Percentiles rank a stretch among this genome's conserved stretches.
Conservation (phyloP, 2,888 invertebrate genomes). For the Autographa gamma region DNA sequence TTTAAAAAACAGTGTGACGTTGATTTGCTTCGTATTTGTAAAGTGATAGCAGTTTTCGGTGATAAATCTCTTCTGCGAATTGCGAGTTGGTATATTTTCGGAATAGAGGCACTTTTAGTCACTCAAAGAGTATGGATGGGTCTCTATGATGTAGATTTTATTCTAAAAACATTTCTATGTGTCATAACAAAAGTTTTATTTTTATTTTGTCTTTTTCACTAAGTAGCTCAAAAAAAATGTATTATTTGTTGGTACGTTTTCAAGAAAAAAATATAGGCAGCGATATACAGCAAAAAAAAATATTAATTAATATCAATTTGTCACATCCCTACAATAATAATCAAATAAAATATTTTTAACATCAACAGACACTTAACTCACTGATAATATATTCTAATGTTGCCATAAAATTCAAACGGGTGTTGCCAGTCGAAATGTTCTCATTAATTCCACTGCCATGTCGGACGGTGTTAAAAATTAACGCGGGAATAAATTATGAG, state of each 20-base stretch:
- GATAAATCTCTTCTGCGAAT: background rate
- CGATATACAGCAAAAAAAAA: too few species aligned
- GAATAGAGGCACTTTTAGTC: too few species aligned
- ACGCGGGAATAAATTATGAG: constrained; percentile 41
- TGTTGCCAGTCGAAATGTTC: constrained; percentile 49
- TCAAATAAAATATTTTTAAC: constrained; percentile 40
- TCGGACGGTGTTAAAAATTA: constrained; percentile 55
- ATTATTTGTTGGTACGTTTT: too few species aligned
- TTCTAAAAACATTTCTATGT: too few species aligned
- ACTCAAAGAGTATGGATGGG: too few species aligned
- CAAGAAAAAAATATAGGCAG: too few species aligned
- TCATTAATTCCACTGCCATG: constrained; percentile 50
- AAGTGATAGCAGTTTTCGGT: background rate
- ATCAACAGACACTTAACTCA: constrained; percentile 53
- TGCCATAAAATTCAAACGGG: constrained; percentile 63
- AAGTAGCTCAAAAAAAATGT: too few species aligned
- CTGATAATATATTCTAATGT: constrained; percentile 58
- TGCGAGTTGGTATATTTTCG: too few species aligned
- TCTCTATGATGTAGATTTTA: too few species aligned
- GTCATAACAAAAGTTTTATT: too few species aligned
- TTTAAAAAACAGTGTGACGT: constrained; percentile 21
- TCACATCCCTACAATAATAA: constrained; percentile 12
- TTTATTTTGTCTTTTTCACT: too few species aligned
- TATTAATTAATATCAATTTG: background rate
- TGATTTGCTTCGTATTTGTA: background rate